Conservation (phyloP, 2,113 vertebrate species). For the Ginglymostoma cirratum region DNA sequence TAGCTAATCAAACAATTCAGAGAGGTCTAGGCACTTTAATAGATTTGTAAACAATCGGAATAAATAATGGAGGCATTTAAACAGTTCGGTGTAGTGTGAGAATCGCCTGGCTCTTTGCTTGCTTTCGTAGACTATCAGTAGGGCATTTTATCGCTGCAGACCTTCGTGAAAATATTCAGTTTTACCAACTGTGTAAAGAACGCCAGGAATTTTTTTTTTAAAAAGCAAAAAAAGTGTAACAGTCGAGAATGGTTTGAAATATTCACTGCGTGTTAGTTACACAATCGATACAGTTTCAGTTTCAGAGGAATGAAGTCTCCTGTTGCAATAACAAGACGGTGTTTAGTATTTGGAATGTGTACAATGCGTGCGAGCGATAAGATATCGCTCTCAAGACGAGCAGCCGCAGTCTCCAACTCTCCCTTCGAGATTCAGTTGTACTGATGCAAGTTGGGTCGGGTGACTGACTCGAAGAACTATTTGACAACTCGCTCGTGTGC, state of each 20-base stretch:
- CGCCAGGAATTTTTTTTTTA: not conserved
- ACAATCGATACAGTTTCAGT: not conserved
- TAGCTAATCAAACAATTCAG: not conserved
- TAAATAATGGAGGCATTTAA: not conserved
- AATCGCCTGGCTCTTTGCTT: too few relatives aligned
- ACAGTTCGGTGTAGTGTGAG: not conserved
- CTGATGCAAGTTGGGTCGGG: not conserved
- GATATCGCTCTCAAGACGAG: not conserved
- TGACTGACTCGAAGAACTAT: not conserved
- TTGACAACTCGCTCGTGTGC: not conserved
- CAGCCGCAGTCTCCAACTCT: not conserved
- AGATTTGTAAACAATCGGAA: not conserved
- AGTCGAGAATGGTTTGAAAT: not conserved
- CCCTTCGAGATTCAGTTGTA: not conserved
- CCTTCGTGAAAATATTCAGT: not conserved
- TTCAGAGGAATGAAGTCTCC: not conserved
- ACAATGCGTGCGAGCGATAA: not conserved
- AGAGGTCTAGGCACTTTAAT: not conserved
- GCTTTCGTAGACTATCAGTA: not conserved
- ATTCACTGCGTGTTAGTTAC: not conserved
- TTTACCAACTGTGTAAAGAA: not conserved
- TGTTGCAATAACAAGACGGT: not conserved
- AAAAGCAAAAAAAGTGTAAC: not conserved
- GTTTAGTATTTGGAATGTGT: not conserved
- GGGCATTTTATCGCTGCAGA: not conserved